Percentiles rank a stretch among this genome's conserved stretches.
These are phyloP conservation scores for Lophura nycthemera DNA, from an alignment of 2,113 vertebrate species.

Conservation along the genomic window DNA sequence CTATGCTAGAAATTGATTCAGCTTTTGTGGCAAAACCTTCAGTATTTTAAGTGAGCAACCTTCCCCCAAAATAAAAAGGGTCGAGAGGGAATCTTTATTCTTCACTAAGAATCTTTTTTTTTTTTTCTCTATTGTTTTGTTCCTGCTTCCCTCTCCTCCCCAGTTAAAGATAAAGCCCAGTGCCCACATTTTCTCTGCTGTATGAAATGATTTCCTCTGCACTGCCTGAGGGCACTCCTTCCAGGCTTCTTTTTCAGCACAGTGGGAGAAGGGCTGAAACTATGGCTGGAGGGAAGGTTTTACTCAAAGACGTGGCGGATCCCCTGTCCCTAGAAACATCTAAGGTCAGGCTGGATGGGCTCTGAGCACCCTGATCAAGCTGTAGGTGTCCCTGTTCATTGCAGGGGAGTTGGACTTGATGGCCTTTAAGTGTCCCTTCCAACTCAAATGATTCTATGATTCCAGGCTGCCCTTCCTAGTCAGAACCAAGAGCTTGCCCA, in stretches of 20 bases:
- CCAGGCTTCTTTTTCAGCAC: not conserved
- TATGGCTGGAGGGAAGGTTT: not conserved
- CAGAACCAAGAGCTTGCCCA: not conserved
- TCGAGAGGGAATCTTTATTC: constrained; percentile 23
- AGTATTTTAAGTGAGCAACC: constrained; percentile 31
- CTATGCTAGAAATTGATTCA: constrained; percentile 64
- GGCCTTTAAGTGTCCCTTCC: no score
- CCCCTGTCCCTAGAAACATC: no score
- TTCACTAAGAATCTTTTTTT: constrained; percentile 8
- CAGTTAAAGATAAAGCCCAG: not conserved
- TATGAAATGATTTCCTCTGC: not conserved
- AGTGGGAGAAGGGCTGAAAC: constrained; percentile 3
- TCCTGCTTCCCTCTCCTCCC: not conserved
- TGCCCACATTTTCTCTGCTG: not conserved
- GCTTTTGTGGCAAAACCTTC: constrained; percentile 47
- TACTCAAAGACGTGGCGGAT: no score
- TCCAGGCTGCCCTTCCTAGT: not conserved
- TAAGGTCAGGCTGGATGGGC: no score
- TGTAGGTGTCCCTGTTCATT: no score
- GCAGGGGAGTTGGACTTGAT: no score
- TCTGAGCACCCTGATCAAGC: no score
- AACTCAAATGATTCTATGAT: not conserved
- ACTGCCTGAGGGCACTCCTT: not conserved
- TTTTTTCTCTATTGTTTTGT: not conserved
- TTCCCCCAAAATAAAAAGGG: constrained; percentile 37